Evolutionary conservation across 2,113 vertebrate genomes (phyloP).

Genomic region (Glaucomys volans): DNA sequence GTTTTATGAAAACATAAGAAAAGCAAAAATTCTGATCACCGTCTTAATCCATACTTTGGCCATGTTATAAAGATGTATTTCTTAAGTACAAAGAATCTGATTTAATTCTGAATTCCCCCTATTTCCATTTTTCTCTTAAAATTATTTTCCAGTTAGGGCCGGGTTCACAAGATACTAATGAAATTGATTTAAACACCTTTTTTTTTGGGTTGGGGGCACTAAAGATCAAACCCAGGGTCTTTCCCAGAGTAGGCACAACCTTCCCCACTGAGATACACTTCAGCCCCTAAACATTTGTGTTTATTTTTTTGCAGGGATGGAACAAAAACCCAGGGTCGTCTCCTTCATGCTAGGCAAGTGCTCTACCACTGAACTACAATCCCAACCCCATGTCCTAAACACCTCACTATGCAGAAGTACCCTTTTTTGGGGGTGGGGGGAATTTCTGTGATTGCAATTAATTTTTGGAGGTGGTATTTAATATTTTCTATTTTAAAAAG

Average conservation of each 20-base stretch:
- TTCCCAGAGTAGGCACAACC: neutral
- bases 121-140: neutral
- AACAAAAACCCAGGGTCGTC: neutral
- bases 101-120: neutral
- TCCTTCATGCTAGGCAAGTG: neutral
- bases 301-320: neutral
- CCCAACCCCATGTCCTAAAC: neutral
- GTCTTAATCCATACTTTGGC: neutral
- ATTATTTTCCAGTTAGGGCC: neutral
- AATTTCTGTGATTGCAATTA: neutral
- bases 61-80: neutral
- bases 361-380: neutral
- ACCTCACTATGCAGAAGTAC: neutral
- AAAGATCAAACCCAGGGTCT: neutral
- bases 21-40: neutral
- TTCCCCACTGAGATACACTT: neutral
- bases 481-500: too few relatives aligned
- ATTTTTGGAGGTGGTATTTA: neutral
- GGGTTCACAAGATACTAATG: neutral
- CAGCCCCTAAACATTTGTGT: neutral
- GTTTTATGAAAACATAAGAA: neutral
- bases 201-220: too few relatives aligned
- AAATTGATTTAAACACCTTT: neutral
- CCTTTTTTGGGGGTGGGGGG: neutral
- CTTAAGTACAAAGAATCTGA: neutral